Conservation (phyloP, 1,140 invertebrate genomes). For the Magallana ariakensis region DNA sequence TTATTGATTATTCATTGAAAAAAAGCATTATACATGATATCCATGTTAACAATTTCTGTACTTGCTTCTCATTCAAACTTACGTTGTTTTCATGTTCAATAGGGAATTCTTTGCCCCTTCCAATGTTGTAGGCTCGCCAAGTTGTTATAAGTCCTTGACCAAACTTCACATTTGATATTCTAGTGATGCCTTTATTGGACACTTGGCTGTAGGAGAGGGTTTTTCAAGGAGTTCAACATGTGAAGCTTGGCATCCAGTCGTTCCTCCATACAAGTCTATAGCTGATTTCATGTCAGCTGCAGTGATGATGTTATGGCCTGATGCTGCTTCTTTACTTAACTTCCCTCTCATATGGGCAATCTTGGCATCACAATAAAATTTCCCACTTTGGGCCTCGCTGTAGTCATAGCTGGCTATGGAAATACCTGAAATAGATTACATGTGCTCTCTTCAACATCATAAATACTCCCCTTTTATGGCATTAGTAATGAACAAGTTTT, state of each 20-base stretch:
- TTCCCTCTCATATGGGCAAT: constrained; percentile 50
- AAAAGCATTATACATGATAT: background rate
- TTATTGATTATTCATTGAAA: background rate
- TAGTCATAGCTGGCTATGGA: constrained; percentile 31
- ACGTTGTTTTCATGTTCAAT: constrained; percentile 4
- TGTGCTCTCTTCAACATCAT: too few relatives aligned
- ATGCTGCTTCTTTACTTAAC: background rate
- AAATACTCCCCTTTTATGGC: too few relatives aligned
- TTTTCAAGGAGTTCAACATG: background rate
- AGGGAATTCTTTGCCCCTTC: background rate
- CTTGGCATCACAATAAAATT: constrained; percentile 52
- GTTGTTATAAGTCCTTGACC: background rate
- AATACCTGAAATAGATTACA: constrained; percentile 32
- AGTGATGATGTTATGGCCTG: too few relatives aligned
- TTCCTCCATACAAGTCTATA: background rate
- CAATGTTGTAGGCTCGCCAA: constrained; percentile 25
- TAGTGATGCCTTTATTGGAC: background rate
- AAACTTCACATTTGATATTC: constrained; percentile 20
- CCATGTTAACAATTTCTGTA: too few relatives aligned
- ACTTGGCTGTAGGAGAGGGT: too few relatives aligned
- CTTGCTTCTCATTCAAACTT: background rate
- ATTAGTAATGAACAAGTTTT: too few relatives aligned
- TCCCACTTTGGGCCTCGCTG: constrained; percentile 45
- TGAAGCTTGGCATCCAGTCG: constrained; percentile 25
- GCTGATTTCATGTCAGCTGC: too few relatives aligned